A percentile compares a stretch with the other conserved stretches of the same genome.
These are phyloP conservation scores for Leptinotarsa rubiginosa DNA, from an alignment of 2,888 invertebrate species.

Conservation along the genomic window DNA sequence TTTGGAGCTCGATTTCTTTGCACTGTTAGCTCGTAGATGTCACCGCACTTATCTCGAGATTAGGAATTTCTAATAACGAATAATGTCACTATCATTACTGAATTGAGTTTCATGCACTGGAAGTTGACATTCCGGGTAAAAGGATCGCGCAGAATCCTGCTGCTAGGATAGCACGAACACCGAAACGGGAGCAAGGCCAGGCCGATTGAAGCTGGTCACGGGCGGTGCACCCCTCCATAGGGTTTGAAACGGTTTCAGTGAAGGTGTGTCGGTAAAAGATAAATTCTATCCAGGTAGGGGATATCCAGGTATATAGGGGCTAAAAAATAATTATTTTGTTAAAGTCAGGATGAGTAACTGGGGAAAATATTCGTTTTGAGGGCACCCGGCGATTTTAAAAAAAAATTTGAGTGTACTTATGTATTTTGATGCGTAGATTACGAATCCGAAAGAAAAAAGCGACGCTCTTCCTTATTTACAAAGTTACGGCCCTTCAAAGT, in stretches of 20 bases:
- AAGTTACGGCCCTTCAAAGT: no score
- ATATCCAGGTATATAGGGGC: background rate
- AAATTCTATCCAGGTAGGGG: no score
- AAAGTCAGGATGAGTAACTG: no score
- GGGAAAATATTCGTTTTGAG: no score
- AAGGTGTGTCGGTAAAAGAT: background rate
- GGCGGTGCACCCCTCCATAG: constrained; percentile 28
- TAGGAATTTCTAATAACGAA: background rate
- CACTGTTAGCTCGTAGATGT: background rate
- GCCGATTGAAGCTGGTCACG: constrained; percentile 45
- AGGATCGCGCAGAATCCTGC: constrained; percentile 56
- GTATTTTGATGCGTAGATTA: no score
- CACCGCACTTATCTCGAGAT: background rate
- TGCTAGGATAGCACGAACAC: constrained; percentile 54
- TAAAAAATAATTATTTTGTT: no score
- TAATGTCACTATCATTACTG: constrained; percentile 54
- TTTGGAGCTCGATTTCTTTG: background rate
- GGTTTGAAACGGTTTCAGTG: constrained; percentile 16
- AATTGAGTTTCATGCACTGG: constrained; percentile 60
- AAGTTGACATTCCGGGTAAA: constrained; percentile 57
- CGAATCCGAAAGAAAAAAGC: no score
- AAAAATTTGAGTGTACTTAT: no score
- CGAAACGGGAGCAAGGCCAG: constrained; percentile 58
- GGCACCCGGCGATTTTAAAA: no score
- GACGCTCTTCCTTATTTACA: no score